A percentile compares a stretch with the other conserved stretches of the same genome.
Evolutionary conservation across 2,113 vertebrate species (phyloP).

Genomic region (Acrocephalus kingi): DNA sequence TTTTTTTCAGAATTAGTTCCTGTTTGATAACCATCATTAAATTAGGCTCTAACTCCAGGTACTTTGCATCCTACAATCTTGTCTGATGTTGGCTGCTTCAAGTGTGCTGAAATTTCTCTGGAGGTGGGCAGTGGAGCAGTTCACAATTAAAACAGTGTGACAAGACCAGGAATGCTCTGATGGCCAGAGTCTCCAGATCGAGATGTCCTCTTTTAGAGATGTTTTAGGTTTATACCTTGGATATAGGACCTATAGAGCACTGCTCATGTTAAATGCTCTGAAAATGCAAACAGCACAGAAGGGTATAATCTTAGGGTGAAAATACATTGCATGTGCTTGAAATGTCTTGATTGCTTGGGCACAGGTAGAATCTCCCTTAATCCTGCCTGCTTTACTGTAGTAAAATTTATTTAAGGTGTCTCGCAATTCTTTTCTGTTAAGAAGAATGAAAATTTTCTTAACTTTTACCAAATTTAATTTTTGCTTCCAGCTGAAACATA

Average conservation of each 20-base stretch:
- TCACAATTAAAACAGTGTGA: not conserved
- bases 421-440: slow-evolving; percentile 2
- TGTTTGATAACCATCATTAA: not conserved
- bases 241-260: not conserved
- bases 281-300: not conserved
- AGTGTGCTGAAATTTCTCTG: not conserved
- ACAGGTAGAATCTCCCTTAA: not conserved
- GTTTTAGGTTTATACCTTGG: not conserved
- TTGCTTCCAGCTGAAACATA: slow-evolving; percentile 1
- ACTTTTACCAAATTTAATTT: not conserved
- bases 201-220: not conserved
- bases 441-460: not conserved
- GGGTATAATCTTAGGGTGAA: not conserved
- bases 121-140: not conserved
- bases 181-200: not conserved
- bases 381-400: not conserved
- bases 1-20: not conserved
- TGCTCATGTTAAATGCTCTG: not conserved
- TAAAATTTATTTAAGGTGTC: not conserved
- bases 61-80: not conserved
- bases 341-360: not conserved
- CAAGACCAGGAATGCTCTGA: not conserved
- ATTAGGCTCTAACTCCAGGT: not conserved
- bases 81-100: not conserved
- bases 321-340: not conserved